Conservation (phyloP, 2,888 invertebrate species). For the Gymnocheta viridis region DNA sequence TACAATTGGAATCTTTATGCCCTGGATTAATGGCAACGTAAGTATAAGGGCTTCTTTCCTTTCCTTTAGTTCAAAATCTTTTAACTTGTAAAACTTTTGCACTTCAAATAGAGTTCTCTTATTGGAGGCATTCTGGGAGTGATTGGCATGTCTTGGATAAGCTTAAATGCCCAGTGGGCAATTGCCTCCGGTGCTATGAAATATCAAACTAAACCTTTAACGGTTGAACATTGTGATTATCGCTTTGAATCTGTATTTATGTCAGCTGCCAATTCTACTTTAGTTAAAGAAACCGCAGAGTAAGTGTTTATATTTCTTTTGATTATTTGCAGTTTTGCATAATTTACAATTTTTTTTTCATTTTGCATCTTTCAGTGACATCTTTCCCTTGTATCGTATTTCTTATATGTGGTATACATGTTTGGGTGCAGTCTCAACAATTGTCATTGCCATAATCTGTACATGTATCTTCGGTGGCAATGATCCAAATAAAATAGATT, state of each 20-base stretch:
- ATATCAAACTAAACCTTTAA: slow-evolving; percentile 86
- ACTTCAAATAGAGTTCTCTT: slow-evolving; percentile 83
- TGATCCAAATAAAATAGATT: slow-evolving; percentile 84
- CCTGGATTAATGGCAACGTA: slow-evolving; percentile 86
- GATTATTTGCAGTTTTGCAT: neutral
- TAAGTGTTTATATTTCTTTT: slow-evolving; percentile 71
- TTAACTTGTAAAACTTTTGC: neutral
- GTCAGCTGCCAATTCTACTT: slow-evolving; percentile 72
- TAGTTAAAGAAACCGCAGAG: slow-evolving; percentile 71
- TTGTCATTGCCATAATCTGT: slow-evolving; percentile 81
- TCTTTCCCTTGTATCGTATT: slow-evolving; percentile 85
- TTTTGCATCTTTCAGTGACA: slow-evolving; percentile 73
- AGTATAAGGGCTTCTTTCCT: slow-evolving; percentile 60
- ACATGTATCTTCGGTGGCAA: slow-evolving; percentile 81
- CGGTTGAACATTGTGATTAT: slow-evolving; percentile 86
- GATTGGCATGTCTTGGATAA: slow-evolving; percentile 85
- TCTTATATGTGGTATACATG: slow-evolving; percentile 92
- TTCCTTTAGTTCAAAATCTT: neutral
- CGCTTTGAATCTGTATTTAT: slow-evolving; percentile 82
- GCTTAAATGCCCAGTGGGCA: slow-evolving; percentile 85
- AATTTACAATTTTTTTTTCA: slow-evolving; percentile 13
- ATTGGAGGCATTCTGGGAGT: slow-evolving; percentile 85
- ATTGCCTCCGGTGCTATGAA: slow-evolving; percentile 85
- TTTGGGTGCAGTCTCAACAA: slow-evolving; percentile 84
- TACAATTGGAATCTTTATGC: slow-evolving; percentile 87